Evolutionary conservation across 2,888 invertebrate species (phyloP).

Genomic region (Helleia helle): DNA sequence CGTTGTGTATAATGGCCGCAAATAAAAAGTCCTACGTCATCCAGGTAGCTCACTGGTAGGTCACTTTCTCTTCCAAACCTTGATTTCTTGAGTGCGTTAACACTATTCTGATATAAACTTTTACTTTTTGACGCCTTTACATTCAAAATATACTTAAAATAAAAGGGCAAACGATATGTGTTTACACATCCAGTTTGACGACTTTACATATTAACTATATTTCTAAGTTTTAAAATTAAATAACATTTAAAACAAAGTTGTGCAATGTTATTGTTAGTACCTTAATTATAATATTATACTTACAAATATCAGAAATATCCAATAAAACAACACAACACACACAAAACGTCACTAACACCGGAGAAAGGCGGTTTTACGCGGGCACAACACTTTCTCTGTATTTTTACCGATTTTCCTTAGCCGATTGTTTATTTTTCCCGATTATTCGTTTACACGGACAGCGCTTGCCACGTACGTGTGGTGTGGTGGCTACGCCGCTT

Average conservation of each 20-base stretch:
- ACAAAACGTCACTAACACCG: slow-evolving; percentile 34
- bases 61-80: slow-evolving; percentile 68
- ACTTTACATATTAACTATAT: too few species aligned
- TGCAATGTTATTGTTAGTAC: neutral
- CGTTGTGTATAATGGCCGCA: too few species aligned
- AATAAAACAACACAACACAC: slow-evolving; percentile 44
- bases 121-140: slow-evolving; percentile 56
- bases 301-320: slow-evolving; percentile 26
- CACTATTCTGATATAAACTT: slow-evolving; percentile 44
- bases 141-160: slow-evolving; percentile 22
- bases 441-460: slow-evolving; percentile 19
- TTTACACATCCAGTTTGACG: too few species aligned
- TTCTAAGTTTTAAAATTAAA: neutral
- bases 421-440: slow-evolving; percentile 14
- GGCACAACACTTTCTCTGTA: slow-evolving; percentile 27
- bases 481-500: slow-evolving; percentile 61
- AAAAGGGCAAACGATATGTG: slow-evolving; percentile 13
- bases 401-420: slow-evolving; percentile 15
- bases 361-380: slow-evolving; percentile 27
- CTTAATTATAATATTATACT: slow-evolving; percentile 16
- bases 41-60: slow-evolving; percentile 33
- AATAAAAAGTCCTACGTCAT: too few species aligned
- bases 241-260: neutral
- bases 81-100: slow-evolving; percentile 56
- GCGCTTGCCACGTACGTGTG: slow-evolving; percentile 53